Percentiles rank a stretch among this genome's conserved stretches.
These are phyloP conservation scores for Gortyna flavago DNA, from an alignment of 2,888 invertebrate species.

Conservation along the genomic window DNA sequence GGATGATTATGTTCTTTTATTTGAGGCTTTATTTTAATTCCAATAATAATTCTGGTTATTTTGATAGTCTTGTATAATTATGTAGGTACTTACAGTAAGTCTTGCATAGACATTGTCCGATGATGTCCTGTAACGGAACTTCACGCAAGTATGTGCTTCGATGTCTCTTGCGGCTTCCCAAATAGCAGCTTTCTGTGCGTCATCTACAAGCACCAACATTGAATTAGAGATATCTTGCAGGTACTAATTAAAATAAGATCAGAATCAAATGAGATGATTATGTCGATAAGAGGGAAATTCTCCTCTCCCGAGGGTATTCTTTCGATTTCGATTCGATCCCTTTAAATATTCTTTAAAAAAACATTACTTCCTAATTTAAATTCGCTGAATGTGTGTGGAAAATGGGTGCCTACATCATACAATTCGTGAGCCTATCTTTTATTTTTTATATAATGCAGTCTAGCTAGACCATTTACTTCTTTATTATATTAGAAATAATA, in stretches of 20 bases:
- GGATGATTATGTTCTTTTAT: constrained; percentile 21
- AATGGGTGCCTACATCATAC: not conserved
- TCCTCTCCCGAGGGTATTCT: not conserved
- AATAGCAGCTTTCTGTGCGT: constrained; percentile 81
- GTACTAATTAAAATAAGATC: not conserved
- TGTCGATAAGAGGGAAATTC: not conserved
- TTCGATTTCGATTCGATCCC: too few relatives aligned
- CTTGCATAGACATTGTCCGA: constrained; percentile 78
- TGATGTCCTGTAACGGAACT: constrained; percentile 80
- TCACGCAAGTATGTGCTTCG: constrained; percentile 81
- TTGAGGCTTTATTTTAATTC: constrained; percentile 9
- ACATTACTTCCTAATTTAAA: not conserved
- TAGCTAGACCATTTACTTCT: not conserved
- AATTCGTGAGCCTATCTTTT: not conserved
- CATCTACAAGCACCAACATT: constrained; percentile 69
- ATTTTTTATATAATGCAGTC: not conserved
- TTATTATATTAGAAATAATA: not conserved
- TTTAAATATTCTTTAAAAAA: too few relatives aligned
- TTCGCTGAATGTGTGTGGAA: not conserved
- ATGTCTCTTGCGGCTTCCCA: constrained; percentile 80
- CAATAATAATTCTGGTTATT: not conserved
- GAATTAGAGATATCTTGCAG: not conserved
- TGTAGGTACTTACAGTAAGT: constrained; percentile 82
- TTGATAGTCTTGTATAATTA: not conserved
- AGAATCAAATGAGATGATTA: not conserved